Evolutionary conservation across 2,888 invertebrate genomes (phyloP), one percentile per base, ranked within the genome.

Genomic region (Gisinianus flammeolus): DNA sequence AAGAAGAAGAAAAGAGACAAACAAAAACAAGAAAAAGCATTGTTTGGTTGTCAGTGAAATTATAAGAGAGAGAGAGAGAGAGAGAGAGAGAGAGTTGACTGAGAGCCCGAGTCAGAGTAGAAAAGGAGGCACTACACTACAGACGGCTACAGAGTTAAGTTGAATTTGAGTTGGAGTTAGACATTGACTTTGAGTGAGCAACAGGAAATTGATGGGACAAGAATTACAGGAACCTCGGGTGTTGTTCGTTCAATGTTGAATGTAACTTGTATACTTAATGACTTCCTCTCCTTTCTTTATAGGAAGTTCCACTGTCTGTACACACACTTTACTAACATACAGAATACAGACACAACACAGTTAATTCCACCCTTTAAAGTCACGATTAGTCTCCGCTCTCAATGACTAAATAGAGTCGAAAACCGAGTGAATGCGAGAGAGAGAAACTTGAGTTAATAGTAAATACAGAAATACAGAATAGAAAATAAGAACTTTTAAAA

Each of bases 181-280:
- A n/a, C n/a, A n/a, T 6, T 26, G 54, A 35, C 12, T 52, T 70
- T 70, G 54, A 70, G 12, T 52, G 26, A 54, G 70, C 24, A 28
- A 30, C 54, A 70, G 70, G 70, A 70, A 70, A 70, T 70, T 70
- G 70, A 70, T 70, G 70, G 70, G 70, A 70, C 70, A 70, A 54
- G 70, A 70, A 54, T n/a, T 70, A 70, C 70, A 70, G 70, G 70
- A 70, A 70, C 70, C 70, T 54, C 26, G 70, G 70, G 70, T 70
- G 70, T 70, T 70, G 70, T 70, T 70, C 67, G n/a, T n/a, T n/a
- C n/a, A n/a, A n/a, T n/a, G n/a, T n/a, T n/a, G n/a, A 31, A 30
- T 67, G 33, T 67, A 54, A 54, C 52, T 54, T 54, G n/a, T 10
- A 70, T 70, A 52, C 54, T 70, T 70, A 70, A 70, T 70, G 70